These are phyloP conservation scores for Peucedramus taeniatus DNA, from an alignment of 2,113 vertebrate species.

Conservation along the genomic window DNA sequence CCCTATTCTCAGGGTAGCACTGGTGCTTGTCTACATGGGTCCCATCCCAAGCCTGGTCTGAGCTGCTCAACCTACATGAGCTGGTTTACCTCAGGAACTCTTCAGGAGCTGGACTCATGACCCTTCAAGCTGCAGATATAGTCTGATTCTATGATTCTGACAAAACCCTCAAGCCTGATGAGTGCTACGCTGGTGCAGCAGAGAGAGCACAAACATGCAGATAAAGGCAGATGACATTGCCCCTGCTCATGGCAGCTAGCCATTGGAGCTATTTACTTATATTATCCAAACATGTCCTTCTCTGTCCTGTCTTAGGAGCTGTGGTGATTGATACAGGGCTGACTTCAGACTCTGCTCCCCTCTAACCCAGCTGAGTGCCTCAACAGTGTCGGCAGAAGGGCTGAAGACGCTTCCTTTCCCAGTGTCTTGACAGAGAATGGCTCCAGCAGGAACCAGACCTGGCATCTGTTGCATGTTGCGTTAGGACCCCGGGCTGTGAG, in stretches of 20 bases:
- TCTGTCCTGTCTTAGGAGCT: background rate
- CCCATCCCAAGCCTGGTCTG: background rate
- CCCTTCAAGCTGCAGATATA: fast-evolving
- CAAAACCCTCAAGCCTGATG: background rate
- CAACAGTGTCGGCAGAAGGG: fast-evolving
- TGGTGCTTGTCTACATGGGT: fast-evolving
- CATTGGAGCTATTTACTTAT: background rate
- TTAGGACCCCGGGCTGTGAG: conserved; percentile 36
- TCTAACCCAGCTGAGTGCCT: background rate
- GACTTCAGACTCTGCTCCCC: background rate
- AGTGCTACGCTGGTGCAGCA: fast-evolving
- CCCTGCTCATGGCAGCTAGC: background rate
- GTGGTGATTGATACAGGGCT: background rate
- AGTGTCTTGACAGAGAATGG: background rate
- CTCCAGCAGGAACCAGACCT: conserved; percentile 14
- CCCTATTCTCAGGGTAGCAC: background rate
- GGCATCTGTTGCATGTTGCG: conserved; percentile 4
- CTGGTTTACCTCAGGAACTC: background rate
- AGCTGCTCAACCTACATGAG: background rate
- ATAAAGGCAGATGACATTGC: background rate
- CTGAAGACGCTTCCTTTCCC: background rate
- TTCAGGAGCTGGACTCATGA: background rate
- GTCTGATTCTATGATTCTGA: background rate
- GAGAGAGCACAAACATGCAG: background rate
- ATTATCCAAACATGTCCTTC: background rate